Evolutionary conservation across 2,113 vertebrate species (phyloP).

Genomic region (Coturnix japonica): DNA sequence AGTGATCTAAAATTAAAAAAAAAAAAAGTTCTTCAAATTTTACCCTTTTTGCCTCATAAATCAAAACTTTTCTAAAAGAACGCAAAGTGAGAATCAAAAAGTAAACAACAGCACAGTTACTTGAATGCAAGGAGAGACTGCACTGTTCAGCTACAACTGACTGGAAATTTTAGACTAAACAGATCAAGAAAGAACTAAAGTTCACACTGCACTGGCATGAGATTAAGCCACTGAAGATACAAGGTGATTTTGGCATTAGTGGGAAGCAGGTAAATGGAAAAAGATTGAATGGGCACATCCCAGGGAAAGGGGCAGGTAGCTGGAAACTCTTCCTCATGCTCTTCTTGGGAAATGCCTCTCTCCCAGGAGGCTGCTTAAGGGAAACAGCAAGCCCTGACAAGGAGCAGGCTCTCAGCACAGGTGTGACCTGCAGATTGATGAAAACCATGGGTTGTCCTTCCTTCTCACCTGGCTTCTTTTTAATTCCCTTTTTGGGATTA

Average conservation of each 20-base stretch:
- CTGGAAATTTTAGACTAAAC: background rate
- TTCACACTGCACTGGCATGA: background rate
- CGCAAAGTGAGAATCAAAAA: constrained; percentile 28
- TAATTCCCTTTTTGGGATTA: background rate
- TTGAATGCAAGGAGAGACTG: background rate
- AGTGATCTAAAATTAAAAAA: background rate
- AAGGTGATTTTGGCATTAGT: background rate
- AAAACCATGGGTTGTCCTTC: background rate
- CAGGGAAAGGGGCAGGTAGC: background rate
- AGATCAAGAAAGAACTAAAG: background rate
- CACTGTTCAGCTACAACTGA: background rate
- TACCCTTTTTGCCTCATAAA: background rate
- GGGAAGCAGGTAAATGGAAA: background rate
- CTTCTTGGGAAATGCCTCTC: background rate
- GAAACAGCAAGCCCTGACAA: background rate
- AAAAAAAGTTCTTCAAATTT: background rate
- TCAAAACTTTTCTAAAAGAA: background rate
- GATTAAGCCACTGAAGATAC: background rate
- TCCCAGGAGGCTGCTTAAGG: background rate
- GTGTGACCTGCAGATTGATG: background rate
- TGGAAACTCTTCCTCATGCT: background rate
- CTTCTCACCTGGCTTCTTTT: background rate
- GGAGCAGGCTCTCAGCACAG: background rate
- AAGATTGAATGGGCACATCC: background rate
- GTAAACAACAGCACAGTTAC: background rate